Evolutionary conservation across 2,888 invertebrate genomes (phyloP).

Genomic region (Chaetoderma sp.): DNA sequence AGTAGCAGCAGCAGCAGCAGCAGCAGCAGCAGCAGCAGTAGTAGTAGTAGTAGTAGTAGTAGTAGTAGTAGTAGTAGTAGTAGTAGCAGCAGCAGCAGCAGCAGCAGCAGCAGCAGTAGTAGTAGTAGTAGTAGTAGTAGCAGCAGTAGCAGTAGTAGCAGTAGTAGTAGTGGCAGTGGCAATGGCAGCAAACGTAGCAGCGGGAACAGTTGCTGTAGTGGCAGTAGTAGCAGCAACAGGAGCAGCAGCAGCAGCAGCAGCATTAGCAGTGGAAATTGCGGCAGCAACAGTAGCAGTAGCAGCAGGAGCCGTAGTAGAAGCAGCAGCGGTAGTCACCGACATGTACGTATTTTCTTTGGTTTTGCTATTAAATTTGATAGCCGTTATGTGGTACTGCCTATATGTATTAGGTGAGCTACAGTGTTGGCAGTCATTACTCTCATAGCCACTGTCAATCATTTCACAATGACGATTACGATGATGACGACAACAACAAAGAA

Average conservation of each 20-base stretch:
- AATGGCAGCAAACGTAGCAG: too few relatives aligned
- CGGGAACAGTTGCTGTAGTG: too few relatives aligned
- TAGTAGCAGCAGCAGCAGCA: slow-evolving; percentile 1
- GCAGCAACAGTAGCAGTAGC: not conserved
- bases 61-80: not conserved
- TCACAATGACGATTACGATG: too few relatives aligned
- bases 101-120: slow-evolving; percentile 6
- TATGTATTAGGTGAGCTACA: slow-evolving; percentile 1
- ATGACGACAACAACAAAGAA: not conserved
- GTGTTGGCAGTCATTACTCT: too few relatives aligned
- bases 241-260: not conserved
- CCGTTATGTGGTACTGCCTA: too few relatives aligned
- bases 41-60: slow-evolving; percentile 10
- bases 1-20: not conserved
- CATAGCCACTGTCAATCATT: too few relatives aligned
- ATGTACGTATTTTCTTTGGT: too few relatives aligned
- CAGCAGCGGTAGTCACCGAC: too few relatives aligned
- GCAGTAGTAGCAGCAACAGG: slow-evolving; percentile 6
- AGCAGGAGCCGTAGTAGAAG: too few relatives aligned
- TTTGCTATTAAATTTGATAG: too few relatives aligned
- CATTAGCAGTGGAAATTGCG: too few relatives aligned
- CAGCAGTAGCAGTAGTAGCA: not conserved
- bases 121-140: not conserved
- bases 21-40: slow-evolving; percentile 1
- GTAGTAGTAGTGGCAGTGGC: slow-evolving; percentile 6